Conservation (phyloP, 2,888 invertebrate species). For the Trichogramma evanescens region DNA sequence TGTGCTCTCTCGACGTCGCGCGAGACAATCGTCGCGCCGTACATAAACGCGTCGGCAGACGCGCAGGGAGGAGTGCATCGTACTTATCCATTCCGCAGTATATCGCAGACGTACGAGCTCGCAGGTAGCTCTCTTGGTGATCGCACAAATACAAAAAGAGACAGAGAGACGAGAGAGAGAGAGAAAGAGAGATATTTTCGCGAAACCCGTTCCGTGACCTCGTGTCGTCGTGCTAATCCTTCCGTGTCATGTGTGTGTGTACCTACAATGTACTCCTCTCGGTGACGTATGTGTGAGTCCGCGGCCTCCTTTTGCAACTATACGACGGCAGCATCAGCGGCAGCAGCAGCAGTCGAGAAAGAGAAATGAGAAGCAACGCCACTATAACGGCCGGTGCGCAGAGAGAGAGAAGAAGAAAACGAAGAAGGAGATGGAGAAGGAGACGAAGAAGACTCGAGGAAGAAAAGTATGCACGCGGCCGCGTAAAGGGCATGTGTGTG, state of each 20-base stretch:
- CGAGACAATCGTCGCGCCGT: no score
- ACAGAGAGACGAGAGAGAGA: background rate
- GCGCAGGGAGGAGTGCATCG: no score
- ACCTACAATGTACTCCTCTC: background rate
- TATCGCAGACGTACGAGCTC: no score
- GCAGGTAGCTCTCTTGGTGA: background rate
- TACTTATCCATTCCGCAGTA: no score
- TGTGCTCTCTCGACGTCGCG: no score
- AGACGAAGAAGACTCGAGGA: slow-evolving; percentile 1
- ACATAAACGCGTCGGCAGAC: no score
- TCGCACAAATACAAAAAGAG: background rate
- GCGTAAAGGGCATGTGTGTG: background rate
- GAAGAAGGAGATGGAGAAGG: slow-evolving; percentile 4
- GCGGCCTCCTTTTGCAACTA: slow-evolving; percentile 8
- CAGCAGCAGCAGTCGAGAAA: no score
- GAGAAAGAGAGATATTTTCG: slow-evolving; percentile 27
- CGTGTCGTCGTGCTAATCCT: slow-evolving; percentile 23
- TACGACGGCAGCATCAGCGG: background rate
- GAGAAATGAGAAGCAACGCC: no score
- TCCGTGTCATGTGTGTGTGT: background rate
- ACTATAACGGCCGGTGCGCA: background rate
- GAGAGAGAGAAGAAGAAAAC: slow-evolving; percentile 10
- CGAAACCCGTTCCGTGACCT: slow-evolving; percentile 39
- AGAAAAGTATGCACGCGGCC: background rate
- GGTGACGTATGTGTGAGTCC: background rate